Conservation (phyloP, 2,888 invertebrate species). For the Nephrocerus scutellatus region DNA sequence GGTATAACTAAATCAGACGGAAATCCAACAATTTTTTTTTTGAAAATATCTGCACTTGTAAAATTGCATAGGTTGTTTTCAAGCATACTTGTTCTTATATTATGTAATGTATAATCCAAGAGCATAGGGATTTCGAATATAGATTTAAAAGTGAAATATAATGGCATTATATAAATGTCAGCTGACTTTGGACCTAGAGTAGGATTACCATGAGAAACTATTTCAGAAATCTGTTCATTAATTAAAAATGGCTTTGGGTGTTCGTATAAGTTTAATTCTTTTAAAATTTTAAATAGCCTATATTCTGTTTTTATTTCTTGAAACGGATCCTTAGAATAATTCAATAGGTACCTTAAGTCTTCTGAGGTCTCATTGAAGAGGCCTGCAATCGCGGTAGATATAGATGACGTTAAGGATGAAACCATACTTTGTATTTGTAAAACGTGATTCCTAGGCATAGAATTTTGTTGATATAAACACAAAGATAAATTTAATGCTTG, state of each 20-base stretch:
- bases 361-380: neutral
- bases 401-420: conserved; percentile 1
- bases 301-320: conserved; percentile 8
- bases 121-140: conserved; percentile 15
- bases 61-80: conserved; percentile 13
- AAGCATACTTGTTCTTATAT: conserved; percentile 7
- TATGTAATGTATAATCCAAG: conserved; percentile 10
- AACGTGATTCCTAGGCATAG: conserved; percentile 11
- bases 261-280: conserved; percentile 6
- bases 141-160: conserved; percentile 9
- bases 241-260: neutral
- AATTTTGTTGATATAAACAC: conserved; percentile 10
- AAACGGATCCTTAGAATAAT: conserved; percentile 11
- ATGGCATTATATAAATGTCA: conserved; percentile 12
- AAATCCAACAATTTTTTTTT: conserved; percentile 2
- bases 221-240: conserved; percentile 1
- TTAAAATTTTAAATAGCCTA: conserved; percentile 8
- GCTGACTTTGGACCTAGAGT: conserved; percentile 7
- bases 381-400: neutral
- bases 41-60: conserved; percentile 11
- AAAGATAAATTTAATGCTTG: conserved; percentile 1
- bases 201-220: neutral
- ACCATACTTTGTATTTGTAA: conserved; percentile 11
- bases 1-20: conserved; percentile 9
- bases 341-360: conserved; percentile 5